Evolutionary conservation across 2,888 invertebrate species (phyloP).

Genomic region (Elysia crispata): DNA sequence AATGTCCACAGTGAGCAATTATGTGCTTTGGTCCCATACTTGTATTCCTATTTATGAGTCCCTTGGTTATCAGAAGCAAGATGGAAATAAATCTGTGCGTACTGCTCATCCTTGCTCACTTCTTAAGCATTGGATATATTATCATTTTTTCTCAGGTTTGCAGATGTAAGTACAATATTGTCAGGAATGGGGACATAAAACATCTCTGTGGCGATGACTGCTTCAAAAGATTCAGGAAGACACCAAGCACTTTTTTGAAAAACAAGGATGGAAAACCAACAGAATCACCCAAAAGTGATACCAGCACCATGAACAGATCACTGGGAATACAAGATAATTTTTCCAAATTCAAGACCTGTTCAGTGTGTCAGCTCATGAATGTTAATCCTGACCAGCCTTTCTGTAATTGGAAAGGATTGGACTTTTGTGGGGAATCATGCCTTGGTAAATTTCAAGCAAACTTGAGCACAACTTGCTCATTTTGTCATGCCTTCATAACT

Average conservation of each 20-base stretch:
- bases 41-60: no score
- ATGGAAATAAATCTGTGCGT: no score
- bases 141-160: slow-evolving; percentile 60
- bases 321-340: background rate
- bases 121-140: no score
- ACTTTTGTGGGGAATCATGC: slow-evolving; percentile 93
- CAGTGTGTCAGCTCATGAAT: slow-evolving; percentile 71
- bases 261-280: slow-evolving; percentile 1
- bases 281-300: slow-evolving; percentile 14
- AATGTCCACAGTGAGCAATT: no score
- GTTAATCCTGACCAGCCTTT: slow-evolving; percentile 56
- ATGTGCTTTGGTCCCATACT: no score
- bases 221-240: slow-evolving; percentile 74
- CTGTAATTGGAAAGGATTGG: slow-evolving; percentile 85
- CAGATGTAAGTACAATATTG: slow-evolving; percentile 77
- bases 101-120: no score
- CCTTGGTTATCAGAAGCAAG: no score
- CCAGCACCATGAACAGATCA: background rate
- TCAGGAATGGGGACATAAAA: slow-evolving; percentile 75
- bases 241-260: slow-evolving; percentile 68
- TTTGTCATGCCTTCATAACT: slow-evolving; percentile 87
- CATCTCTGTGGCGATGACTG: slow-evolving; percentile 77
- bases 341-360: slow-evolving; percentile 66
- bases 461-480: slow-evolving; percentile 87
- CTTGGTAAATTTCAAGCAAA: slow-evolving; percentile 88